Evolutionary conservation across 2,113 vertebrate genomes (phyloP).

Genomic region (Cryptomyrus ogoouensis): DNA sequence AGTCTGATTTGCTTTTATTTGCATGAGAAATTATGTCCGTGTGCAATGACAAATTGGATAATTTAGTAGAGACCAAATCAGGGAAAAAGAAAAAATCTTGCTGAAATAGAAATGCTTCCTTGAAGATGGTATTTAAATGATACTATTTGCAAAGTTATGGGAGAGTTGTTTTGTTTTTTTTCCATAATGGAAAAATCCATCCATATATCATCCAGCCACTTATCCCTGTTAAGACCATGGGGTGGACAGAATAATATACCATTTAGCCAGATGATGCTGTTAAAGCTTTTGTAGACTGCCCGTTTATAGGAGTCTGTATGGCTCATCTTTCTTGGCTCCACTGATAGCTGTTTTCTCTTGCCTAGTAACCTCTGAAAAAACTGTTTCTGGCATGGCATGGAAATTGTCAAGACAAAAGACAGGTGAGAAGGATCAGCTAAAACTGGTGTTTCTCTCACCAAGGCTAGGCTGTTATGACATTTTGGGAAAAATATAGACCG

Average conservation of each 20-base stretch:
- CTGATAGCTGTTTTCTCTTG: neutral
- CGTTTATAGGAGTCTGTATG: neutral
- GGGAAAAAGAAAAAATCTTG: neutral
- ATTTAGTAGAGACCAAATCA: neutral
- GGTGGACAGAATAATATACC: neutral
- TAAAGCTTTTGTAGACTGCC: neutral
- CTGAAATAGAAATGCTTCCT: neutral
- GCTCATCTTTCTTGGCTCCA: neutral
- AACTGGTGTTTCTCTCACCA: neutral
- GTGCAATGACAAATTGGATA: neutral
- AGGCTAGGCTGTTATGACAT: neutral
- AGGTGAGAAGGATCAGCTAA: neutral
- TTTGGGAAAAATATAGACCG: neutral
- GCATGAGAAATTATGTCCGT: neutral
- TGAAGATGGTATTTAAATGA: neutral
- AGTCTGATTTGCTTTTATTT: slow-evolving; percentile 2
- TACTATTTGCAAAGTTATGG: neutral
- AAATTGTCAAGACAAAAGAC: slow-evolving; percentile 1
- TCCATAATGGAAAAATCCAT: neutral
- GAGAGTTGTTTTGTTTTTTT: neutral
- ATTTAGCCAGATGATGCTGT: neutral
- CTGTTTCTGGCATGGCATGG: neutral
- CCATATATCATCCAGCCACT: neutral
- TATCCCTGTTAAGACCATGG: neutral
- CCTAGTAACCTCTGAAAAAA: slow-evolving; percentile 2